phyloP scores from a whole-genome alignment of 37 sponge, comb jelly and placozoan genomes.

The Chondrosia reniformis region DNA sequence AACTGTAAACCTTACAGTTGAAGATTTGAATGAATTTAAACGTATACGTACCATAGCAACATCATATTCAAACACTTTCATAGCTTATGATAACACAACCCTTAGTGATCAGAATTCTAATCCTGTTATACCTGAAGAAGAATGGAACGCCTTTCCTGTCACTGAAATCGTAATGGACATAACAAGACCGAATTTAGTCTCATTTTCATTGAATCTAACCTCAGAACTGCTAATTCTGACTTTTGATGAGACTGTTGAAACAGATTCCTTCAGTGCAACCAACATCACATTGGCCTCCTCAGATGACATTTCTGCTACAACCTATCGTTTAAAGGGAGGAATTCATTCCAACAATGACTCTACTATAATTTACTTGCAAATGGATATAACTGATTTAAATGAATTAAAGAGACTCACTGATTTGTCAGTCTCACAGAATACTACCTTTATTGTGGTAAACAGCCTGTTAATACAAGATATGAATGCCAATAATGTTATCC shows the following conservation, averaged over 20 bases:
- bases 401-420: conserved; percentile 50
- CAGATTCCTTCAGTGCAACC: conserved; percentile 48
- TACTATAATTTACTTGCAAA: conserved; percentile 43
- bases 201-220: conserved; percentile 68
- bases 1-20: conserved; percentile 50
- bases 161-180: conserved; percentile 29
- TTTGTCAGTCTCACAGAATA: conserved; percentile 39
- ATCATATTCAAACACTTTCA: conserved; percentile 34
- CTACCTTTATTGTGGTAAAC: conserved; percentile 42
- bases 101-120: conserved; percentile 74
- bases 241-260: conserved; percentile 81
- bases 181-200: conserved; percentile 51
- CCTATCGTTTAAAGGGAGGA: conserved; percentile 45
- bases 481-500: conserved; percentile 40
- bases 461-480: conserved; percentile 61
- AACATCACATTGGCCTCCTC: conserved; percentile 50
- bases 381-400: conserved; percentile 72
- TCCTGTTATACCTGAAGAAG: conserved; percentile 49
- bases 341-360: conserved; percentile 49
- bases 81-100: conserved; percentile 71
- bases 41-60: conserved; percentile 79
- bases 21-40: conserved; percentile 84
- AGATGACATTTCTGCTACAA: background rate
- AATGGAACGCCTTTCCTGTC: conserved; percentile 30
- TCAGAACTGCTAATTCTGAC: conserved; percentile 63